These are phyloP conservation scores for Galleria mellonella DNA, from an alignment of 1,140 invertebrate species.

Conservation along the genomic window DNA sequence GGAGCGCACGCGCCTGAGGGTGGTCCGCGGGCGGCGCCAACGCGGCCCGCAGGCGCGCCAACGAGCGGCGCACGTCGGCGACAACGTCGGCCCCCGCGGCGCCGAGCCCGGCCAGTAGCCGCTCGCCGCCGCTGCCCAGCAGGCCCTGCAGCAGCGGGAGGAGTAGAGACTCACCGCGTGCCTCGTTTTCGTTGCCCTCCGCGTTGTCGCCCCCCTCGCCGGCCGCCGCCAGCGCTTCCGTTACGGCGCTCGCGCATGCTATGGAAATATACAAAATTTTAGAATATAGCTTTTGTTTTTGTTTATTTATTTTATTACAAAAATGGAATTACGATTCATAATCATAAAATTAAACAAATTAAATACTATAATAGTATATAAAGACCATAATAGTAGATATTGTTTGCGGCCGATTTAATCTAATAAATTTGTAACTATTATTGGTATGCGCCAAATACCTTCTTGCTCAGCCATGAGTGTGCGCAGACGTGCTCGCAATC, in stretches of 20 bases:
- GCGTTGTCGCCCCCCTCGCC: constrained; percentile 46
- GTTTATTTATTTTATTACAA: too few relatives aligned
- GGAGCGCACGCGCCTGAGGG: constrained; percentile 78
- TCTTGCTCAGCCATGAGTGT: constrained; percentile 86
- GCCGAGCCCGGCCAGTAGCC: constrained; percentile 47
- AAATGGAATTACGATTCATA: too few relatives aligned
- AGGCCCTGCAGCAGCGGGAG: constrained; percentile 78
- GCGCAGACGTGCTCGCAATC: constrained; percentile 84
- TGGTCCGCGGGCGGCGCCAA: constrained; percentile 76
- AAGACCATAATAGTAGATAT: too few relatives aligned
- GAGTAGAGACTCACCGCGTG: constrained; percentile 72
- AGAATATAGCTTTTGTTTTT: too few relatives aligned
- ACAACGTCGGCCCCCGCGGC: constrained; percentile 75
- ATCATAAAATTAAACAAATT: too few relatives aligned
- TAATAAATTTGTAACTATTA: too few relatives aligned
- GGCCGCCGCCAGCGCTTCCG: constrained; percentile 68
- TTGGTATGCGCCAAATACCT: too few relatives aligned
- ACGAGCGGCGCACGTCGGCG: constrained; percentile 85
- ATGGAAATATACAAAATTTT: constrained; percentile 11
- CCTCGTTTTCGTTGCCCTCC: constrained; percentile 31
- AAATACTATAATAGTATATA: too few relatives aligned
- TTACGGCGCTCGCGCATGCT: constrained; percentile 77
- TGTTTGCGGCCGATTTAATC: too few relatives aligned
- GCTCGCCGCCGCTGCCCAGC: constrained; percentile 56
- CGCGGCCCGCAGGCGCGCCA: constrained; percentile 82